Evolutionary conservation across 2,113 vertebrate genomes (phyloP), one percentile per base, ranked within the genome.

Genomic region (Periophthalmodon schlosseri): DNA sequence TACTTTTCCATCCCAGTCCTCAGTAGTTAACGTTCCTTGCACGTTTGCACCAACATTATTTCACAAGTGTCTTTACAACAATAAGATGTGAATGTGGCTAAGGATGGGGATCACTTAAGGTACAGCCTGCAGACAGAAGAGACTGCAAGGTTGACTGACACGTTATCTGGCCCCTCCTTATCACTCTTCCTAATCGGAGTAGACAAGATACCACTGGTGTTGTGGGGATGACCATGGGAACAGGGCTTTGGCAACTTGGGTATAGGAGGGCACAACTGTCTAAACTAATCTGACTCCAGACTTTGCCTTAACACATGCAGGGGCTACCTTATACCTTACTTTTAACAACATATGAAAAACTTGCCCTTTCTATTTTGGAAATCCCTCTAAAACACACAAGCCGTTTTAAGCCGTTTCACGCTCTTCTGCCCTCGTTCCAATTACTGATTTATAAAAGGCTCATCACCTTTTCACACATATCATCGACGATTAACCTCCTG

Each of bases 161-260:
- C 86, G 92, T 93, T 94, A 93, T 80, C 86, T 74, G 57, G 86
- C 85, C 85, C 88, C 88, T 91, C 80, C 77, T 84, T 80, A 86
- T 88, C 91, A 86, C 75, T 87, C 87, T 90, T 89, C 80, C 88
- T 93, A 91, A 95, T 93, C 80, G 77, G 83, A 94, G 93, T 91
- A 89, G 93, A 94, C 92, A 94, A 78, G 91, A 90, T 83, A 91
- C 88, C 84, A 91, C 87, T 89, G 84, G 92, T 94, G 89, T 94
- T 90, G 91, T 91, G 84, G 87, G 87, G 77, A 86, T 90, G 90
- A 68, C 85, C 86, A 90, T 79, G 78, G 76, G 85, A 88, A 82
- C 50, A 15, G 65, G 64, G 68, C 74, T 50, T 58, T 21, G 73
- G 73, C 66, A 47, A 64, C 67, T 10, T 10, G 3, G 65, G 68